These are phyloP conservation scores for Enteromius argenteus DNA, from an alignment of 2,797 vertebrate species.

Conservation along the genomic window DNA sequence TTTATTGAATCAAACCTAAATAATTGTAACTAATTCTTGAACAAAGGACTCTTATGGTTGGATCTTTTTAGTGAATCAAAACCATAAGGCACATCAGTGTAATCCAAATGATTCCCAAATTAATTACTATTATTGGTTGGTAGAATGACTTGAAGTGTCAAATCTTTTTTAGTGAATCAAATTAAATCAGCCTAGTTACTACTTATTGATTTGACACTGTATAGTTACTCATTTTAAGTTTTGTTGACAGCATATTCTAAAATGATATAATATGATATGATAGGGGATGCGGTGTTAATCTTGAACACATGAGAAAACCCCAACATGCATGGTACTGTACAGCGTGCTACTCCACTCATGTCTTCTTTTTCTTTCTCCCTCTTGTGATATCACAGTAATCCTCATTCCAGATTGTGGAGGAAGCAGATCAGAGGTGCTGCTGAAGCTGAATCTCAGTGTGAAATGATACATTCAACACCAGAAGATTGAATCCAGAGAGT, in stretches of 20 bases:
- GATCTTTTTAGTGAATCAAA: neutral
- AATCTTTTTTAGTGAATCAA: neutral
- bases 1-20: neutral
- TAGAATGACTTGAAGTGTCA: neutral
- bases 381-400: neutral
- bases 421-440: slow-evolving; percentile 13
- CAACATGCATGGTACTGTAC: neutral
- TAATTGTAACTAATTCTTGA: neutral
- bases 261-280: too few species aligned
- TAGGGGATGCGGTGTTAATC: neutral
- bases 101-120: neutral
- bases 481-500: slow-evolving; percentile 33
- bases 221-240: neutral
- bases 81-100: neutral
- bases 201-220: neutral
- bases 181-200: neutral
- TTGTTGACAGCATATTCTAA: too few species aligned
- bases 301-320: neutral
- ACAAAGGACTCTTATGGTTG: neutral
- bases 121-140: neutral
- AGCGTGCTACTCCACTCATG: neutral
- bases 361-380: neutral
- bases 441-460: slow-evolving; percentile 12
- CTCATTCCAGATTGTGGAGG: neutral
- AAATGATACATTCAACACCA: slow-evolving; percentile 33